Conservation (phyloP, 2,888 invertebrate species). For the Zelleria hepariella region DNA sequence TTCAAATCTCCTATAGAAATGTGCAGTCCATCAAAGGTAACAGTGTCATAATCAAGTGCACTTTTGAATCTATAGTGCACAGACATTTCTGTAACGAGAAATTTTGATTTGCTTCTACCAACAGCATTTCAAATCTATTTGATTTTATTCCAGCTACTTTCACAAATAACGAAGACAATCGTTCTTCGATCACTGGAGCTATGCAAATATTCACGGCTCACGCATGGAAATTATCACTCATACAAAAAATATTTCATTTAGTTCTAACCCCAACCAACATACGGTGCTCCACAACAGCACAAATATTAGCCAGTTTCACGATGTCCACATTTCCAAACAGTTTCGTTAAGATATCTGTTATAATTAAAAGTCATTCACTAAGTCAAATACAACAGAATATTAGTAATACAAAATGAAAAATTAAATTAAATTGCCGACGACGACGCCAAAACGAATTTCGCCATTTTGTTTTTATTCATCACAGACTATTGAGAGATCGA, state of each 20-base stretch:
- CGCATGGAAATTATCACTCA: too few relatives aligned
- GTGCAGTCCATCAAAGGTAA: conserved; percentile 96
- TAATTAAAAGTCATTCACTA: too few relatives aligned
- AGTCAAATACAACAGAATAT: too few relatives aligned
- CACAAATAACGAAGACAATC: not conserved
- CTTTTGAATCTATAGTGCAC: conserved; percentile 99
- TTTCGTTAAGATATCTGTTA: not conserved
- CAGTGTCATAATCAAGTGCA: conserved; percentile 94
- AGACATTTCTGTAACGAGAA: conserved; percentile 76
- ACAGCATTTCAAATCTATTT: conserved; percentile 32
- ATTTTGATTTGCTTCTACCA: conserved; percentile 16
- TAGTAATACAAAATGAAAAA: too few relatives aligned
- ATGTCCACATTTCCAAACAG: not conserved
- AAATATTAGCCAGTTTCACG: not conserved
- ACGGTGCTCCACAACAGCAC: not conserved
- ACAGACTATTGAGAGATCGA: too few relatives aligned
- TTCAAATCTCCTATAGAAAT: conserved; percentile 97
- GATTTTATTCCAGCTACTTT: not conserved
- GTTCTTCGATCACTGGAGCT: too few relatives aligned
- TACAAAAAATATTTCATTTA: too few relatives aligned
- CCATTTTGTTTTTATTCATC: not conserved
- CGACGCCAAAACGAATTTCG: not conserved
- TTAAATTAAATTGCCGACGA: not conserved
- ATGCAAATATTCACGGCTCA: too few relatives aligned
- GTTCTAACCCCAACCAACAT: not conserved